Base-by-base conservation (phyloP, 2,797 vertebrate species). In the Erithacus rubecula region DNA sequence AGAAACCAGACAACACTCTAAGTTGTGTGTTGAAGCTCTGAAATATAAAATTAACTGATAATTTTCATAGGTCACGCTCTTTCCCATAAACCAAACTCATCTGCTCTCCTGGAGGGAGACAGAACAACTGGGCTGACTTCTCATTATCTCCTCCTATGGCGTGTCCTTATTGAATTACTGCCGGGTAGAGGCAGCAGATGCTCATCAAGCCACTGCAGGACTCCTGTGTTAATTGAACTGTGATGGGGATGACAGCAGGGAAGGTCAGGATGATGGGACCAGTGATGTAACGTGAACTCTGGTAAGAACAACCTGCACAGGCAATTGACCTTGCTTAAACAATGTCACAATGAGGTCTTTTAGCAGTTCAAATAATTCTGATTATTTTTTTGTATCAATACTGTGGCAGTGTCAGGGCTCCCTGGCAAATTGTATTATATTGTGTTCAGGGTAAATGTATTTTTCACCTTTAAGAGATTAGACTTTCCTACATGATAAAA, bases 141-240 rank as follows among this genome's bases (percentile, higher is more conserved):
- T 97, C 97, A 98, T 99, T 98, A 97, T 97, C 96, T 96, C 96
- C 97, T 98, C 98, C 97, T 96, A 90, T 95, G 93, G 96, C 10
- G 95, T 87, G 63, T 96, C 96, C 97, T 98, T 98, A 99, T 98
- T 98, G 98, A 99, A 98, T 99, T 98, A 99, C 98, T 98, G 97
- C 98, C 98, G 98, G 98, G 98, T 98, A 98, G 98, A 98, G 96
- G 96, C 94, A 97, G 98, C 99, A 99, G 98, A 99, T 99, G 99
- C 98, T 98, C 98, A 98, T 98, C 98, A 98, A 98, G 97, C 98
- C 91, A 71, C 98, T 98, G 98, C 97, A 95, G 95, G 98, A 96
- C 96, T 96, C 98, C 93, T 98, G 96, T 97, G 97, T 98, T 99
- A 99, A 99, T 99, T 99, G 98, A 99, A 98, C 98, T 98, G 97